Percentiles rank a stretch among this genome's conserved stretches.
Evolutionary conservation across 2,888 invertebrate genomes (phyloP).

Genomic region (Campaea margaritaria): DNA sequence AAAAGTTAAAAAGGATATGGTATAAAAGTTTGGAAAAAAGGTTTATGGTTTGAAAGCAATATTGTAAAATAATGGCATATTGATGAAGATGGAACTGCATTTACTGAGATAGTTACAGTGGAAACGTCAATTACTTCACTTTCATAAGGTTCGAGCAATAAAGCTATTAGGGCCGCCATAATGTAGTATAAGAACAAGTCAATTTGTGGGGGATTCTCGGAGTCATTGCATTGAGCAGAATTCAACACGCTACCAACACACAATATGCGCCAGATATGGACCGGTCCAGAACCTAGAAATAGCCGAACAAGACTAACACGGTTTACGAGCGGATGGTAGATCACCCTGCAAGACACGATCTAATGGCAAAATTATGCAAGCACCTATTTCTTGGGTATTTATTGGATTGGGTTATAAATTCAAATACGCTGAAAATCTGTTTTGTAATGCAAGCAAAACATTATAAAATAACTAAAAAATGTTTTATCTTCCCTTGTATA

Average conservation of each 20-base stretch:
- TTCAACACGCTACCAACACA: conserved; percentile 35
- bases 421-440: conserved; percentile 12
- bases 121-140: conserved; percentile 36
- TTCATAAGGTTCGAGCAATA: conserved; percentile 36
- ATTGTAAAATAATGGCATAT: conserved; percentile 26
- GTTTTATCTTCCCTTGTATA: too few species aligned
- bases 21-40: too few species aligned
- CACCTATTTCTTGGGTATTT: conserved; percentile 36
- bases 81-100: conserved; percentile 28
- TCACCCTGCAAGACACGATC: conserved; percentile 36
- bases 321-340: conserved; percentile 34
- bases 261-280: conserved; percentile 4
- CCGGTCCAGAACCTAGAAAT: conserved; percentile 13
- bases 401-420: conserved; percentile 22
- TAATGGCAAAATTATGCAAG: conserved; percentile 41
- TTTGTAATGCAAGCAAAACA: not conserved
- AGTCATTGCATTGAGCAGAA: conserved; percentile 42
- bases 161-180: conserved; percentile 55
- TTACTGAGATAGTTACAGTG: conserved; percentile 26
- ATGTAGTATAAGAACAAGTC: conserved; percentile 58
- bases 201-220: conserved; percentile 53
- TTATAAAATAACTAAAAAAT: too few species aligned
- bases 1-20: not conserved
- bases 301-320: conserved; percentile 24
- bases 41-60: not conserved